Evolutionary conservation across 2,113 vertebrate genomes (phyloP).

Genomic region (Sphaerodactylus townsendi): DNA sequence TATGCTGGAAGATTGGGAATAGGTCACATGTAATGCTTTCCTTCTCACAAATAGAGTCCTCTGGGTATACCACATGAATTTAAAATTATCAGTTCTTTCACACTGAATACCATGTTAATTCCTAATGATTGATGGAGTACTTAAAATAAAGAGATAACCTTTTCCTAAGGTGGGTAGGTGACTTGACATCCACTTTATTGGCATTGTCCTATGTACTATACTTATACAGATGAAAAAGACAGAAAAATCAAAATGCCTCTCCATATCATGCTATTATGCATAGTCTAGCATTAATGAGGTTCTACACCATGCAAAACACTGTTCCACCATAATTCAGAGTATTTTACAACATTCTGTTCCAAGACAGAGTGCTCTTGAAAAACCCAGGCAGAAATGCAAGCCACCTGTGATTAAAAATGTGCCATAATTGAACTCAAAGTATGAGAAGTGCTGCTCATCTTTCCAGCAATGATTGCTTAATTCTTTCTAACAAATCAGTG

Average conservation of each 20-base stretch:
- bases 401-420: conserved; percentile 33
- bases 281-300: conserved; percentile 7
- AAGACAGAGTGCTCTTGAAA: conserved; percentile 26
- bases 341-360: conserved; percentile 35
- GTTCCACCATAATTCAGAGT: conserved; percentile 12
- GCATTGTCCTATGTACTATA: conserved; percentile 31
- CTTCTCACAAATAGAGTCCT: conserved; percentile 35
- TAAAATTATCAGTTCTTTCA: conserved; percentile 63
- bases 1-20: conserved; percentile 16
- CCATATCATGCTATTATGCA: conserved; percentile 27
- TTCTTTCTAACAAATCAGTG: conserved; percentile 34
- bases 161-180: conserved; percentile 58
- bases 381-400: conserved; percentile 25
- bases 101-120: conserved; percentile 54
- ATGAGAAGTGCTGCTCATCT: conserved; percentile 5
- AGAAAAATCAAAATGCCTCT: conserved; percentile 36
- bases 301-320: conserved; percentile 31
- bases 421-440: conserved; percentile 19
- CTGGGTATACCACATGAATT: conserved; percentile 54
- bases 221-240: conserved; percentile 50
- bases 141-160: conserved; percentile 60
- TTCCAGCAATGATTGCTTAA: conserved; percentile 36
- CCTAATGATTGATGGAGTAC: conserved; percentile 53
- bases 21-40: conserved; percentile 43
- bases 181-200: conserved; percentile 55